Evolutionary conservation across 1,140 invertebrate genomes (phyloP).

Genomic region (Chrysomallon squamiferum): DNA sequence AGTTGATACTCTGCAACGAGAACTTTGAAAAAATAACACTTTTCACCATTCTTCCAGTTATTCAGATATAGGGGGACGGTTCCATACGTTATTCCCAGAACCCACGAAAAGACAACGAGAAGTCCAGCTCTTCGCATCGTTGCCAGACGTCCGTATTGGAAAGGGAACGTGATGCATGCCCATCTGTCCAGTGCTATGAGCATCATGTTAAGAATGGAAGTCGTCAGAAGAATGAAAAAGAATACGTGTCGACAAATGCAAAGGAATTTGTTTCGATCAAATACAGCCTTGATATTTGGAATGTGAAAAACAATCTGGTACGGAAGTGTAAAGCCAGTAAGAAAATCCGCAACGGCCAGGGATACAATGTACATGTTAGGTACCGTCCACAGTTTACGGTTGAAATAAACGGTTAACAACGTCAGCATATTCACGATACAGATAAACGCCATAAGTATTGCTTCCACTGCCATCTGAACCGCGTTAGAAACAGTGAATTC

Average conservation of each 20-base stretch:
- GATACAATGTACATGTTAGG: conserved; percentile 94
- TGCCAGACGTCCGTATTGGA: background rate
- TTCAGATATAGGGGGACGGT: conserved; percentile 4
- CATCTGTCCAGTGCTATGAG: conserved; percentile 5
- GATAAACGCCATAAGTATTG: conserved; percentile 2
- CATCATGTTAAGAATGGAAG: conserved; percentile 3
- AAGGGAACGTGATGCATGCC: conserved; percentile 5
- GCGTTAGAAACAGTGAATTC: no score
- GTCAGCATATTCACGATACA: conserved; percentile 81
- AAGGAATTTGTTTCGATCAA: background rate
- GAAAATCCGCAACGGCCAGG: conserved; percentile 87
- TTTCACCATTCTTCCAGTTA: background rate
- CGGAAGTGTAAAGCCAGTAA: conserved; percentile 62
- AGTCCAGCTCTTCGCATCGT: background rate
- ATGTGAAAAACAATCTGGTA: background rate
- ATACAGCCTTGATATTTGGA: background rate
- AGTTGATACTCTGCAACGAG: background rate
- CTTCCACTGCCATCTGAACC: no score
- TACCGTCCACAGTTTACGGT: conserved; percentile 82
- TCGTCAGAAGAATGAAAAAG: background rate
- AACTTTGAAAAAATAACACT: background rate
- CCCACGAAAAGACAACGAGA: background rate
- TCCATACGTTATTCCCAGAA: background rate
- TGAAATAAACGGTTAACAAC: conserved; percentile 81
- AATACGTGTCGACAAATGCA: background rate